phyloP scores from a whole-genome alignment of 2,797 vertebrate species.

The Pelodytes ibericus region DNA sequence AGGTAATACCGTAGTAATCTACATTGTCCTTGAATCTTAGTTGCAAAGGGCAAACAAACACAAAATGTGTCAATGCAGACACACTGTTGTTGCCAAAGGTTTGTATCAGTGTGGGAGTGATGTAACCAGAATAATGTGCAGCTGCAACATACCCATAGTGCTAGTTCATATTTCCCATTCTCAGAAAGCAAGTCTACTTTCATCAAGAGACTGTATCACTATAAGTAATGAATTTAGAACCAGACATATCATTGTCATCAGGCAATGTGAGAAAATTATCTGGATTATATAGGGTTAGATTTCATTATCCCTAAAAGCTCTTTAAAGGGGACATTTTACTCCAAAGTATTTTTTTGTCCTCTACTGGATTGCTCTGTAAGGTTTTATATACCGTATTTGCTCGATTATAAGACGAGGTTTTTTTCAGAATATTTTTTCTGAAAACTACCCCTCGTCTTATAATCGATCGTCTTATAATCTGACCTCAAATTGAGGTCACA shows the following conservation, averaged over 20 bases:
- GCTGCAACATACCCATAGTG: background rate
- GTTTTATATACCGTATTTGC: no score
- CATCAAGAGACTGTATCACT: background rate
- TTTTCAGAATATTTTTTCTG: no score
- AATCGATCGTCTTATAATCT: no score
- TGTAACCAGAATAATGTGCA: background rate
- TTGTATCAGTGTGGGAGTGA: background rate
- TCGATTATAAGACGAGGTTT: no score
- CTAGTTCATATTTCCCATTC: background rate
- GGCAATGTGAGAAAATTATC: no score
- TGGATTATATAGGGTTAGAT: no score
- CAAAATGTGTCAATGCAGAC: conserved; percentile 3
- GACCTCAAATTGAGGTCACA: no score
- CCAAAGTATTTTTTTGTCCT: no score
- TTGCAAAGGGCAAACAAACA: conserved; percentile 71
- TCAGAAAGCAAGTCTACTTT: background rate
- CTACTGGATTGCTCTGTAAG: no score
- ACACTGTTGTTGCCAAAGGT: conserved; percentile 3
- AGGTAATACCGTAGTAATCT: conserved; percentile 62
- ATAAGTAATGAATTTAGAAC: background rate
- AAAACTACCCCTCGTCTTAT: no score
- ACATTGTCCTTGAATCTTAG: conserved; percentile 65
- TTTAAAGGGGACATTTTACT: no score
- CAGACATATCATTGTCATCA: background rate
- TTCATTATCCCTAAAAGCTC: no score